Evolutionary conservation across 2,113 vertebrate genomes (phyloP), one percentile per base, ranked within the genome.

Genomic region (Hypanus sabinus): DNA sequence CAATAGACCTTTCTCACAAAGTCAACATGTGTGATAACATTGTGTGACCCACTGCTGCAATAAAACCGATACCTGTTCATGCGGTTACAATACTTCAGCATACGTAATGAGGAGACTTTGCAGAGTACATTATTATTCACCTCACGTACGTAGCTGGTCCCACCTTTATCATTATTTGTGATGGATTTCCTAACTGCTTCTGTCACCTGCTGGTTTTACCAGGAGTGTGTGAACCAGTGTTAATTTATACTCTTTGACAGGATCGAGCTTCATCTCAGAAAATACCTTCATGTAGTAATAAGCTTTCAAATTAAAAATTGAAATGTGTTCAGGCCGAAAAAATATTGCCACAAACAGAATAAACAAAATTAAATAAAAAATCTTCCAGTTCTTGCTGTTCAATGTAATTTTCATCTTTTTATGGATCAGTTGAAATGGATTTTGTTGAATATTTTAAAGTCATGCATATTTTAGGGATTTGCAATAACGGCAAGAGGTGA

Each of bases 391-490:
- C 85, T 90, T 36, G 4, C n/a, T 20, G 60, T 90, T 65, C 22
- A 65, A 90, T 90, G 27, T 14, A 65, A 68, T 33, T 68, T 90
- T 90, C 85, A 62, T 30, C 85, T 33, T 30, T 90, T 88, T 33
- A 65, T 68, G 60, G 33, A 90, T 0, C 57, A 65, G 60, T 62
- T 20, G 16, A 65, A 73, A 68, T 90, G 60, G 14, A 20, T 65
- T 65, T 90, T 18, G 18, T 65, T 65, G 14, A 90, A 90, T 90
- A 65, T 90, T 90, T 68, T 90, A 68, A 88, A 57, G 85, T 33
- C 27, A 88, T 14, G 5, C 27, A 88, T 14, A 5, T 65, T 90
- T 62, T 27, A n/a, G 27, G 14, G 24, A 57, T 27, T 0, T 30
- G 12, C 5, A 88, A 18, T n/a, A 62, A 62, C n/a, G 12, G 3